Evolutionary conservation across 2,113 vertebrate species (phyloP).

Genomic region (Centropus bengalensis): DNA sequence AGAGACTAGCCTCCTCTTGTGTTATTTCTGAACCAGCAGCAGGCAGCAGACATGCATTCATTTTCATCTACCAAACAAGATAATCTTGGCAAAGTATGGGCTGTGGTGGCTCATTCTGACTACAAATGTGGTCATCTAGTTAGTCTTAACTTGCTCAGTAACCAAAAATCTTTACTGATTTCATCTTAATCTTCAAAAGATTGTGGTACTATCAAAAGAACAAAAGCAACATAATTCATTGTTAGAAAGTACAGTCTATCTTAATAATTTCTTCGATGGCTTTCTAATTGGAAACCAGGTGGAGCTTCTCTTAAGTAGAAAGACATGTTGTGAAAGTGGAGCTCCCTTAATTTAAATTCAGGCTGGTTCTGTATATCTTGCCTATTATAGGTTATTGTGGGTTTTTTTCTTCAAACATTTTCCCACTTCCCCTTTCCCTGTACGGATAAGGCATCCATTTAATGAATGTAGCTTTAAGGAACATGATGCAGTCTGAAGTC

Average conservation of each 20-base stretch:
- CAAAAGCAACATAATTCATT: neutral
- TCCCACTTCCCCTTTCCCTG: neutral
- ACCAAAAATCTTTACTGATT: slow-evolving; percentile 21
- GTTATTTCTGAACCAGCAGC: neutral
- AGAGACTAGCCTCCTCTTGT: neutral
- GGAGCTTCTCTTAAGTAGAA: neutral
- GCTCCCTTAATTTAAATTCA: neutral
- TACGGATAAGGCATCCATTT: neutral
- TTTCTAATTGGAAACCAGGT: neutral
- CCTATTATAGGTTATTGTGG: neutral
- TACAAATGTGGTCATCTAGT: neutral
- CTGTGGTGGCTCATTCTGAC: neutral
- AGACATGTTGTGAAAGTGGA: neutral
- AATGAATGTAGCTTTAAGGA: neutral
- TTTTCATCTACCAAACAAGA: slow-evolving; percentile 22
- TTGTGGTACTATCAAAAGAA: neutral
- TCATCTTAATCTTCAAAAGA: slow-evolving; percentile 31
- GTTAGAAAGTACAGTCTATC: neutral
- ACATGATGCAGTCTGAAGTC: neutral
- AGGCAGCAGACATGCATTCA: neutral
- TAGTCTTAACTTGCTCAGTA: neutral
- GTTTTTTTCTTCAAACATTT: neutral
- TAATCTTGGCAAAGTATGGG: neutral
- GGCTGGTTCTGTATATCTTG: neutral
- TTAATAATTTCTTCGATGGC: neutral